A percentile compares a stretch with the other conserved stretches of the same genome.
Evolutionary conservation across 2,797 vertebrate genomes (phyloP).

Genomic region (Odontamblyopus lacepedii): DNA sequence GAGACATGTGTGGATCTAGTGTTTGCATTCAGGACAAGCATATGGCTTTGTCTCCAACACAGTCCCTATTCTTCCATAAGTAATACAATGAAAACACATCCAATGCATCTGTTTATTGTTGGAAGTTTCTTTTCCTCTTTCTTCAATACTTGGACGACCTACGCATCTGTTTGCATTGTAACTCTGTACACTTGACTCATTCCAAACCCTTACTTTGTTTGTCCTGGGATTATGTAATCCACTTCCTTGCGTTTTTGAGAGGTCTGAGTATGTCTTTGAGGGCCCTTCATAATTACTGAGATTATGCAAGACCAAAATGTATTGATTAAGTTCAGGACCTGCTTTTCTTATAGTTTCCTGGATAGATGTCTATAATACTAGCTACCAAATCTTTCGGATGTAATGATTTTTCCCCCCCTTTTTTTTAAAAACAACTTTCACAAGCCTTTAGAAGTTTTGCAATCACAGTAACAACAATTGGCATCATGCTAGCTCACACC

Average conservation of each 20-base stretch:
- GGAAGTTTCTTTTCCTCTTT: background rate
- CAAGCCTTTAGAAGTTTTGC: too few relatives aligned
- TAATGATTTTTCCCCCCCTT: too few relatives aligned
- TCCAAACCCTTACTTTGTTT: background rate
- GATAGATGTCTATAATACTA: too few relatives aligned
- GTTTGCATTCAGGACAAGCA: constrained; percentile 33
- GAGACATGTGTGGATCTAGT: constrained; percentile 49
- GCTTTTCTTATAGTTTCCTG: too few relatives aligned
- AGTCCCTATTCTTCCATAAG: constrained; percentile 12
- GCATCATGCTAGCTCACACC: too few relatives aligned
- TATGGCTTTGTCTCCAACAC: constrained; percentile 33
- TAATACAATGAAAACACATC: constrained; percentile 1
- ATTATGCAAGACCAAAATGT: too few relatives aligned
- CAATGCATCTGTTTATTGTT: background rate
- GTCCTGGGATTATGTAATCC: constrained; percentile 1
- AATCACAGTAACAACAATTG: too few relatives aligned
- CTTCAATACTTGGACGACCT: background rate
- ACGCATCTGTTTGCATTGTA: background rate
- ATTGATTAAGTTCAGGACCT: too few relatives aligned
- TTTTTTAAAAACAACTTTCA: too few relatives aligned
- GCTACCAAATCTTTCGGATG: too few relatives aligned
- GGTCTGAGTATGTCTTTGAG: too few relatives aligned
- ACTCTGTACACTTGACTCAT: background rate
- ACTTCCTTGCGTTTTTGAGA: background rate
- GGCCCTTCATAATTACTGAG: too few relatives aligned